Conservation (phyloP, 2,113 vertebrate genomes). For the Plestiodon gilberti region DNA sequence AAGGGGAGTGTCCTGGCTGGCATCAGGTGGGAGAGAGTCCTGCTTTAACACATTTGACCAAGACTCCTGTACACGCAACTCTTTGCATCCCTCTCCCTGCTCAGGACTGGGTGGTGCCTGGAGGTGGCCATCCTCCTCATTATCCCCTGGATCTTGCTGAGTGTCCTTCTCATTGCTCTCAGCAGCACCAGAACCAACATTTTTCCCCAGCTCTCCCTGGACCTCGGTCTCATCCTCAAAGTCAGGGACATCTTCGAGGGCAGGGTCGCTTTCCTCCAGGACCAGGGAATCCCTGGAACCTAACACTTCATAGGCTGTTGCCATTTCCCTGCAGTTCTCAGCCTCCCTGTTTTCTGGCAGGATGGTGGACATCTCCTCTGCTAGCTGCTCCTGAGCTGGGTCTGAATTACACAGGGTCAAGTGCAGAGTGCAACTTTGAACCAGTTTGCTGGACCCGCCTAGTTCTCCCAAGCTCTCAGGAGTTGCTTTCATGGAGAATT, state of each 20-base stretch:
- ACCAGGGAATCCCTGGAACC: conserved; percentile 51
- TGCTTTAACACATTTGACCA: conserved; percentile 51
- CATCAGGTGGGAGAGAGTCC: conserved; percentile 3
- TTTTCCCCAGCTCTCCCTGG: conserved; percentile 31
- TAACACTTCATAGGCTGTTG: conserved; percentile 42
- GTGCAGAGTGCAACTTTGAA: conserved; percentile 69
- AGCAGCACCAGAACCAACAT: rapidly evolving
- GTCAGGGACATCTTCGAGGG: conserved; percentile 49
- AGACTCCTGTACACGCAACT: conserved; percentile 21
- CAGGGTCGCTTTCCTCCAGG: conserved; percentile 57
- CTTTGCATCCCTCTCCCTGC: conserved; percentile 19
- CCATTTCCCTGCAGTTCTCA: conserved; percentile 47
- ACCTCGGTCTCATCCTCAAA: conserved; percentile 65
- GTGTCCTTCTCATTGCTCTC: neutral
- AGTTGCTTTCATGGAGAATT: neutral
- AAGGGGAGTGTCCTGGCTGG: conserved; percentile 3
- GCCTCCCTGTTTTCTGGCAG: neutral
- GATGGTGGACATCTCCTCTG: conserved; percentile 5
- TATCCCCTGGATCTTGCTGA: rapidly evolving
- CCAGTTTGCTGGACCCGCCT: neutral
- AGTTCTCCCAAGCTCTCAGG: neutral
- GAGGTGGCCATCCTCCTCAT: neutral
- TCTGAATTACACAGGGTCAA: conserved; percentile 61
- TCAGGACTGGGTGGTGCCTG: neutral
- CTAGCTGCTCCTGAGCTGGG: conserved; percentile 61